phyloP scores from a whole-genome alignment of 2,113 vertebrate species.

The Phalacrocorax aristotelis region DNA sequence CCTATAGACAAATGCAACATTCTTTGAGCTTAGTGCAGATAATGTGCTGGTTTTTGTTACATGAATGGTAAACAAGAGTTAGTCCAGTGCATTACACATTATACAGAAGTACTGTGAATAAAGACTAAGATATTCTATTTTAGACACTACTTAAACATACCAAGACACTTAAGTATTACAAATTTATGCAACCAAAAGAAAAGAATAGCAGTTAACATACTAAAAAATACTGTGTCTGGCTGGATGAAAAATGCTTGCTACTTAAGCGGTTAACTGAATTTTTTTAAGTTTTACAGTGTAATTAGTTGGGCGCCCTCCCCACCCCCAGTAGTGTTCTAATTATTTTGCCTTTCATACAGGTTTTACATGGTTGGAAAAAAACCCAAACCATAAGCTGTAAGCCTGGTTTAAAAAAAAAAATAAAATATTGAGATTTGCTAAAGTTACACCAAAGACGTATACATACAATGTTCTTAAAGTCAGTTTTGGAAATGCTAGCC shows the following conservation, averaged over 20 bases:
- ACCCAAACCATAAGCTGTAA: constrained; percentile 18
- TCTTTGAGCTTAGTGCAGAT: constrained; percentile 97
- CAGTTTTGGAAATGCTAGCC: constrained; percentile 31
- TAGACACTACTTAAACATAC: constrained; percentile 76
- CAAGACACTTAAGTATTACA: constrained; percentile 72
- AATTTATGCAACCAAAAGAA: constrained; percentile 74
- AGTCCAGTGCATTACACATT: constrained; percentile 97
- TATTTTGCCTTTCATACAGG: constrained; percentile 47
- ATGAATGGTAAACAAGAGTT: constrained; percentile 98
- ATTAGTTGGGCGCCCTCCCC: neutral
- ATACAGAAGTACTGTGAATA: constrained; percentile 80
- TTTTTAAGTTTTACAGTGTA: constrained; percentile 55
- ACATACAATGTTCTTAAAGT: neutral
- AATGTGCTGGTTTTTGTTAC: constrained; percentile 92
- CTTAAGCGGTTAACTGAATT: constrained; percentile 56
- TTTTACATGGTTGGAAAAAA: constrained; percentile 10
- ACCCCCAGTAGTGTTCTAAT: neutral
- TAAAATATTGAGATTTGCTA: neutral
- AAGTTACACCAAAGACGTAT: constrained; percentile 20
- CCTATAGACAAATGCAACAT: constrained; percentile 87
- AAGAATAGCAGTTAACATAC: constrained; percentile 72
- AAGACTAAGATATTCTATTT: constrained; percentile 76
- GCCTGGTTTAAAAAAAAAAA: neutral
- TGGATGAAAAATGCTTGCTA: constrained; percentile 59
- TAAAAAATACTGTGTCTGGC: constrained; percentile 73